These are phyloP conservation scores for Coilia nasus DNA, from an alignment of 2,797 vertebrate genomes.

Conservation along the genomic window DNA sequence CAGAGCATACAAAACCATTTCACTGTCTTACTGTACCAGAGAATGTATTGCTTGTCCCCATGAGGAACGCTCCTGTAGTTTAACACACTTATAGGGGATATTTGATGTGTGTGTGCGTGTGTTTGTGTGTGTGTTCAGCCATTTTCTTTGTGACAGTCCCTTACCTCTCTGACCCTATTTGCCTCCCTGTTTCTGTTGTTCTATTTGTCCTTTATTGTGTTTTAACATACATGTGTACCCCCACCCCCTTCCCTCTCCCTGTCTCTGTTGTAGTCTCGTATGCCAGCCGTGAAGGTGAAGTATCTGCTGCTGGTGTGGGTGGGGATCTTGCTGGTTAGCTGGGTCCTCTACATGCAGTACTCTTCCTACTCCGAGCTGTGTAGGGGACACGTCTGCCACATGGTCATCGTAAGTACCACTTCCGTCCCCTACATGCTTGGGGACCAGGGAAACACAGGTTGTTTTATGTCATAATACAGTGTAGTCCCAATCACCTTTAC, in stretches of 20 bases:
- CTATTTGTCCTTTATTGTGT: background rate
- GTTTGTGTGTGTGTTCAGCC: background rate
- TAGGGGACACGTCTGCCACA: slow-evolving; percentile 88
- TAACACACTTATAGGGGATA: background rate
- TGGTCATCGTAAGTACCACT: slow-evolving; percentile 87
- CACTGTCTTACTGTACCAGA: too few species aligned
- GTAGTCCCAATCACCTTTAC: too few species aligned
- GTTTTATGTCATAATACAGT: too few species aligned
- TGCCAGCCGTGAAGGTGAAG: slow-evolving; percentile 92
- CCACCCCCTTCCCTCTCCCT: background rate
- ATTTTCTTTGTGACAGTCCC: background rate
- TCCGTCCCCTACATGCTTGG: background rate
- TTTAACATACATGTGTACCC: background rate
- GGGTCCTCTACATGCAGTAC: slow-evolving; percentile 94
- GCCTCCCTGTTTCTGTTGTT: background rate
- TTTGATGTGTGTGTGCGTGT: background rate
- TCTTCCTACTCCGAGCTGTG: slow-evolving; percentile 93
- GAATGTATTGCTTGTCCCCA: too few species aligned
- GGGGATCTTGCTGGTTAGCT: slow-evolving; percentile 89
- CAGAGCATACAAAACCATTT: too few species aligned
- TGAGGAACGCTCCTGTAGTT: background rate
- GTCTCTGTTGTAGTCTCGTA: slow-evolving; percentile 76
- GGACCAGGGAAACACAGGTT: too few species aligned
- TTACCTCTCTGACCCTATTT: background rate
- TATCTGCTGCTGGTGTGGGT: slow-evolving; percentile 93